These are phyloP conservation scores for Scaptomyza pallida DNA, from an alignment of 1,140 invertebrate species.

Conservation along the genomic window DNA sequence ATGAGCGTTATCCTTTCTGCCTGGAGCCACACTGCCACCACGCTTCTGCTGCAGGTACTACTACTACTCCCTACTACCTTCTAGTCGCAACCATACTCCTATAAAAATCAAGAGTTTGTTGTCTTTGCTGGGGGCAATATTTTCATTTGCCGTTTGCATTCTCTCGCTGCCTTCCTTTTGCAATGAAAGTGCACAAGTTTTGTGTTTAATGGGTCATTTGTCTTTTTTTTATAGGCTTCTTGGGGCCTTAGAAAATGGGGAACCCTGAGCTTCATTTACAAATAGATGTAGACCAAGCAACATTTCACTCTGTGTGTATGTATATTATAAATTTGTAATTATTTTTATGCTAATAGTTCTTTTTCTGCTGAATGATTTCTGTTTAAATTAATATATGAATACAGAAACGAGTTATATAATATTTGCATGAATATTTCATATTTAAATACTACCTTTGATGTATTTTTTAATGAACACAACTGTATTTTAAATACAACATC, in stretches of 20 bases:
- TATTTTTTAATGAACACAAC: slow-evolving; percentile 2
- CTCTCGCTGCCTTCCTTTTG: slow-evolving; percentile 31
- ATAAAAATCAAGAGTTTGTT: slow-evolving; percentile 83
- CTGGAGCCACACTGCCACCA: not conserved
- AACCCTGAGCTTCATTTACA: slow-evolving; percentile 21
- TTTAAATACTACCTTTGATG: too few species aligned
- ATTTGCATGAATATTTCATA: slow-evolving; percentile 7
- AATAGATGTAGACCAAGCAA: slow-evolving; percentile 40
- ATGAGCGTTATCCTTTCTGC: slow-evolving; percentile 70
- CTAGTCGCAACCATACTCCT: slow-evolving; percentile 17
- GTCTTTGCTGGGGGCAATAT: slow-evolving; percentile 77
- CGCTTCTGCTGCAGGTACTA: slow-evolving; percentile 44
- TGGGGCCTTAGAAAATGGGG: slow-evolving; percentile 5
- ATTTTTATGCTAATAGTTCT: not conserved
- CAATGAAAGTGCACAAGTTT: slow-evolving; percentile 79
- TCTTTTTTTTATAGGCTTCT: slow-evolving; percentile 70
- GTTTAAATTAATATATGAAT: not conserved
- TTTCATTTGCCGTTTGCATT: slow-evolving; percentile 68
- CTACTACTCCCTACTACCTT: too few species aligned
- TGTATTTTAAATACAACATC: not conserved
- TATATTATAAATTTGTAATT: not conserved
- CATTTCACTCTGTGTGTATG: too few species aligned
- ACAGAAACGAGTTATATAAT: not conserved
- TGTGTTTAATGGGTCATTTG: slow-evolving; percentile 80
- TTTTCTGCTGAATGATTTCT: slow-evolving; percentile 13